These are phyloP conservation scores for Chelmon rostratus DNA, from an alignment of 2,797 vertebrate genomes.

Conservation along the genomic window DNA sequence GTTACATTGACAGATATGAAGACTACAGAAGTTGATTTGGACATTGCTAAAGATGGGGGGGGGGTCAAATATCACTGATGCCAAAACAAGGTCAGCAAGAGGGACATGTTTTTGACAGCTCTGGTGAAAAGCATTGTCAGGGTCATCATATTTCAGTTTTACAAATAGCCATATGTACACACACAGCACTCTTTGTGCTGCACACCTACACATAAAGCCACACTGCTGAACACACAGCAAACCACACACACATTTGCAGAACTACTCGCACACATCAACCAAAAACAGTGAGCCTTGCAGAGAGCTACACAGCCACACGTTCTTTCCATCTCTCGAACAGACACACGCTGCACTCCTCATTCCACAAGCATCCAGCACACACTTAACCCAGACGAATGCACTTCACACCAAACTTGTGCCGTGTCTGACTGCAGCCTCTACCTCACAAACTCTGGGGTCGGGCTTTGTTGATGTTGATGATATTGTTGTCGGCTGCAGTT, in stretches of 20 bases:
- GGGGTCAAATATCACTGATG: constrained; percentile 51
- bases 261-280: constrained; percentile 7
- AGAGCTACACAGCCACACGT: constrained; percentile 2
- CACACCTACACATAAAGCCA: constrained; percentile 27
- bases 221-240: constrained; percentile 4
- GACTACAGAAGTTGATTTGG: constrained; percentile 52
- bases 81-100: constrained; percentile 55
- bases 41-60: constrained; percentile 42
- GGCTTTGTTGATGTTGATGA: constrained; percentile 44
- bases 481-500: constrained; percentile 38
- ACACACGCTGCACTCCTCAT: constrained; percentile 16
- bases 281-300: constrained; percentile 23
- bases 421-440: constrained; percentile 39
- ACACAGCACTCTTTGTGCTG: not conserved
- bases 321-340: constrained; percentile 10
- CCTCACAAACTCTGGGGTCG: constrained; percentile 47
- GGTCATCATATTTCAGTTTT: constrained; percentile 54
- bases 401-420: constrained; percentile 20
- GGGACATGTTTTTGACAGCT: constrained; percentile 59
- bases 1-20: constrained; percentile 51
- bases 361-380: constrained; percentile 35
- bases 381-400: constrained; percentile 28
- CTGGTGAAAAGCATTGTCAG: constrained; percentile 53
- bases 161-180: constrained; percentile 62
- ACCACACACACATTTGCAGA: constrained; percentile 41